A percentile compares a stretch with the other conserved stretches of the same genome.
Conservation (phyloP, 2,888 invertebrate genomes). For the Pharmacophagus antenor region DNA sequence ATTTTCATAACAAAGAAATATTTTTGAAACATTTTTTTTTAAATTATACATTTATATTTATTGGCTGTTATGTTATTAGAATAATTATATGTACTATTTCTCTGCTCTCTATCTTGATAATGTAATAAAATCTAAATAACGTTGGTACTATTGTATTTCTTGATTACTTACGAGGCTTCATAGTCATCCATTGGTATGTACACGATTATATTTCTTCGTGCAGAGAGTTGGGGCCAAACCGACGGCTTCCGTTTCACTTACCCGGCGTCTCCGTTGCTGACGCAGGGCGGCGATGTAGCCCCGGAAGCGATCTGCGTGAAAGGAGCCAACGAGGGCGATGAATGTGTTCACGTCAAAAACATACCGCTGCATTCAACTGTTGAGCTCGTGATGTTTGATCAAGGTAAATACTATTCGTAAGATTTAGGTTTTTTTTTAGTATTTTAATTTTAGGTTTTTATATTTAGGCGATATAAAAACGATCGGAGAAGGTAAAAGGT, state of each 20-base stretch:
- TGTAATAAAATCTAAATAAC: constrained; percentile 4
- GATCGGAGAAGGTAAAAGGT: too few relatives aligned
- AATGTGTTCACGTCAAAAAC: constrained; percentile 87
- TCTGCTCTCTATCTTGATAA: neutral
- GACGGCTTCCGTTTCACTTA: constrained; percentile 88
- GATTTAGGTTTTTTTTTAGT: too few relatives aligned
- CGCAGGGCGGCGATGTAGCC: constrained; percentile 84
- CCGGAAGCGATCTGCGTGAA: constrained; percentile 75
- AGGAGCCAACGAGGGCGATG: constrained; percentile 64
- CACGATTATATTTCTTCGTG: constrained; percentile 33
- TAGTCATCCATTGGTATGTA: neutral
- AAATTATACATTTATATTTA: too few relatives aligned
- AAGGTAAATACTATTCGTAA: constrained; percentile 80
- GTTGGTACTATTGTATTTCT: neutral
- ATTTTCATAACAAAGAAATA: too few relatives aligned
- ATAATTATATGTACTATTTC: too few relatives aligned
- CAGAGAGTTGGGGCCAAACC: constrained; percentile 80
- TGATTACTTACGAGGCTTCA: neutral
- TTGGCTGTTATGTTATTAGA: too few relatives aligned
- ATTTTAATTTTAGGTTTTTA: neutral
- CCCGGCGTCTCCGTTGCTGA: constrained; percentile 88
- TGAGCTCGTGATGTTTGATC: constrained; percentile 87
- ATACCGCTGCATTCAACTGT: constrained; percentile 85
- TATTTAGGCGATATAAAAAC: neutral
- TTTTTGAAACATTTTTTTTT: too few relatives aligned